Percentiles rank a stretch among this genome's conserved stretches.
These are phyloP conservation scores for Phenganax marumi DNA, from an alignment of 92 coral and sea anemone genomes.

Conservation along the genomic window DNA sequence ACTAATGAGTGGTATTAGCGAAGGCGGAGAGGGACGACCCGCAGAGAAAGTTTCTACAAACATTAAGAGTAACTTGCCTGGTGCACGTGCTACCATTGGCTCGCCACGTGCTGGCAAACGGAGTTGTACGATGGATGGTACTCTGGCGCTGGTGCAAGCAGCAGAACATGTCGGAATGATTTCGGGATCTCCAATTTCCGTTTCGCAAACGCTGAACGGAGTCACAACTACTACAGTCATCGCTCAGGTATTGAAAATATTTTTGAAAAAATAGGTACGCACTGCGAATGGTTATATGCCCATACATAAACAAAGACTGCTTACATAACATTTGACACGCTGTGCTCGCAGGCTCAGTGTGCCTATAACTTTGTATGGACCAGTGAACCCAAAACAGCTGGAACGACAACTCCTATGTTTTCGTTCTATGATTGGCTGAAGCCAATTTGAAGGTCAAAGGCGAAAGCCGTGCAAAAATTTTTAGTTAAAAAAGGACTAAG, in stretches of 20 bases:
- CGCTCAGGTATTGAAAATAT: neutral
- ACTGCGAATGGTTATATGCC: no score
- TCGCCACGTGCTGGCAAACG: slow-evolving; percentile 30
- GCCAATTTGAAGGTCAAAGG: no score
- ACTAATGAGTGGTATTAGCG: neutral
- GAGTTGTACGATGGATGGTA: slow-evolving; percentile 21
- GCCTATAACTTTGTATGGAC: no score
- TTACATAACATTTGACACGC: no score
- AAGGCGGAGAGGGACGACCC: slow-evolving; percentile 9
- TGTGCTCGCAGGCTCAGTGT: no score
- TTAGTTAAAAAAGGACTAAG: no score
- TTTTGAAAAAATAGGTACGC: no score
- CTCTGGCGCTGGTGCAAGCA: slow-evolving; percentile 29
- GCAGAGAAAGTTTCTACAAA: slow-evolving; percentile 12
- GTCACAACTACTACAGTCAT: slow-evolving; percentile 27
- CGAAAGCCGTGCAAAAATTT: no score
- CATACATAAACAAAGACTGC: no score
- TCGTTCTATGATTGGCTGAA: no score
- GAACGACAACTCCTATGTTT: no score
- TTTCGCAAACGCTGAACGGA: slow-evolving; percentile 17
- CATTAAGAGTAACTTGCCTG: neutral
- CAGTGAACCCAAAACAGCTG: no score
- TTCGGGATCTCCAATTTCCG: slow-evolving; percentile 16
- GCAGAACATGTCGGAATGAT: slow-evolving; percentile 37
- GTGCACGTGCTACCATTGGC: neutral